Percentiles rank a stretch among this genome's conserved stretches.
These are phyloP conservation scores for Gari tellinella DNA, from an alignment of 2,888 invertebrate genomes.

Conservation along the genomic window DNA sequence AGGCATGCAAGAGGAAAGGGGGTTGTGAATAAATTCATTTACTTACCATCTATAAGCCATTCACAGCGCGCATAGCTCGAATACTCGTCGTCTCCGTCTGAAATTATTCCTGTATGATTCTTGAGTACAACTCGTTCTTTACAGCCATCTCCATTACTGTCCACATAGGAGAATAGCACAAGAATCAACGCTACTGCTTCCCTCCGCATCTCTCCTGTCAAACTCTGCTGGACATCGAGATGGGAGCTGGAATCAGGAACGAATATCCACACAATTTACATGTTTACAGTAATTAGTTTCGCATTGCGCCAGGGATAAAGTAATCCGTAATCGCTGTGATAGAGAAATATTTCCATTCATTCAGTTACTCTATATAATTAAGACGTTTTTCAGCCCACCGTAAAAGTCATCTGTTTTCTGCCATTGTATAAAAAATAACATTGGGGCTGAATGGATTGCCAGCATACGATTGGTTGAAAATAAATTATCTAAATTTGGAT, in stretches of 20 bases:
- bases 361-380: not conserved
- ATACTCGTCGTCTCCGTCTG: conserved; percentile 48
- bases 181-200: conserved; percentile 5
- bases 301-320: not conserved
- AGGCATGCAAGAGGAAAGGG: too few species aligned
- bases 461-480: conserved; percentile 43
- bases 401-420: conserved; percentile 37
- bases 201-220: conserved; percentile 49
- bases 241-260: conserved; percentile 17
- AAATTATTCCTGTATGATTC: conserved; percentile 42
- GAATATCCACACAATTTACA: conserved; percentile 8
- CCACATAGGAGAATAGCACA: conserved; percentile 14
- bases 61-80: conserved; percentile 87
- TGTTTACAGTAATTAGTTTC: not conserved
- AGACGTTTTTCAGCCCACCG: not conserved
- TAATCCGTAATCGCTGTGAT: not conserved
- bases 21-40: too few species aligned
- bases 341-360: not conserved
- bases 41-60: conserved; percentile 95
- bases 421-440: conserved; percentile 43
- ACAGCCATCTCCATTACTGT: conserved; percentile 25
- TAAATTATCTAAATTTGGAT: conserved; percentile 14
- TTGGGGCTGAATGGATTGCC: conserved; percentile 10
- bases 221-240: conserved; percentile 34
- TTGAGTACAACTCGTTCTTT: conserved; percentile 47